A percentile compares a stretch with the other conserved stretches of the same genome.
phyloP scores from a whole-genome alignment of 2,113 vertebrate species.

The Struthidea cinerea region DNA sequence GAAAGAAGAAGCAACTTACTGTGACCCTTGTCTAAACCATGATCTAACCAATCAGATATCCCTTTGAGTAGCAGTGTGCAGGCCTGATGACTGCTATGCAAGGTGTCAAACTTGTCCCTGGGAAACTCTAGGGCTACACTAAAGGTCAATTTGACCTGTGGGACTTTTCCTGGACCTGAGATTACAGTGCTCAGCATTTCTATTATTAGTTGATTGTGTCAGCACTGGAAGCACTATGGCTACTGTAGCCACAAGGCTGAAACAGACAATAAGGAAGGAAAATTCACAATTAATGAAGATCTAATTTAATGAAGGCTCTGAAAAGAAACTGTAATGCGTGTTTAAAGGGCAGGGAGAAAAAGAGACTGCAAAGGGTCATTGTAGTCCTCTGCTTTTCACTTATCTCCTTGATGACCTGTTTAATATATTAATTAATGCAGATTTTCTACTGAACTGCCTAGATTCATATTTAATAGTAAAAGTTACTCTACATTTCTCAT shows the following conservation, averaged over 20 bases:
- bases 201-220: background rate
- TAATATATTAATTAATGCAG: slow-evolving; percentile 18
- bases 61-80: background rate
- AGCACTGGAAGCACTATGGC: background rate
- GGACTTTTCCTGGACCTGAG: background rate
- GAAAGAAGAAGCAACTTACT: background rate
- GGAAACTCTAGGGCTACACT: background rate
- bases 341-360: slow-evolving; percentile 17
- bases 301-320: slow-evolving; percentile 12
- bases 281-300: background rate
- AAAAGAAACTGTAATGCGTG: background rate
- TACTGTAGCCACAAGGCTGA: background rate
- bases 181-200: background rate
- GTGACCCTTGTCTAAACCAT: background rate
- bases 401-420: slow-evolving; percentile 35
- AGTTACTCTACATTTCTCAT: background rate
- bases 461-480: background rate
- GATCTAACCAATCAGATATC: background rate
- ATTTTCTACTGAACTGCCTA: background rate
- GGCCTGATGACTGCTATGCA: background rate
- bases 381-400: slow-evolving; percentile 20
- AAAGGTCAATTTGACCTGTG: background rate
- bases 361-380: background rate
- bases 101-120: background rate
- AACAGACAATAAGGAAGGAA: background rate